Percentiles rank a stretch among this genome's conserved stretches.
Evolutionary conservation across 53 echinoderm and acorn worm genomes (phyloP).

Genomic region (Patiria pectinifera): DNA sequence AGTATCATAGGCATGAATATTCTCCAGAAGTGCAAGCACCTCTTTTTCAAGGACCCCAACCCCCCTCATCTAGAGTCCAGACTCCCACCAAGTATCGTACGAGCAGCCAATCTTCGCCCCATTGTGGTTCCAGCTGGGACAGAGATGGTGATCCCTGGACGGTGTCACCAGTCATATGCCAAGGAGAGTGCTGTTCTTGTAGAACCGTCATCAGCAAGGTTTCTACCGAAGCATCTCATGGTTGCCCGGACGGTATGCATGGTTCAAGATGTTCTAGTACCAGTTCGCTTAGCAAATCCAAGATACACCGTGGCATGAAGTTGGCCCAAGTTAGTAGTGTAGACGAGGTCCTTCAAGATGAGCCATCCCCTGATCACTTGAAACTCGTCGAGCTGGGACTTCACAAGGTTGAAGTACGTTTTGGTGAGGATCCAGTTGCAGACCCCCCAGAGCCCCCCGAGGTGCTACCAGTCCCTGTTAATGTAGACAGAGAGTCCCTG

Average conservation of each 20-base stretch:
- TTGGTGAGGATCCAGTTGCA: background rate
- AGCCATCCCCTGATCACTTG: background rate
- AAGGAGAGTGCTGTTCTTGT: too few relatives aligned
- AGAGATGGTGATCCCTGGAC: conserved; percentile 36
- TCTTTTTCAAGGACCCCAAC: background rate
- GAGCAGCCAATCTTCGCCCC: conserved; percentile 16
- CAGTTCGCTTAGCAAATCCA: too few relatives aligned
- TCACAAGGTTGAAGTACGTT: conserved; percentile 10
- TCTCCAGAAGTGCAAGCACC: background rate
- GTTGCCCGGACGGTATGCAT: background rate
- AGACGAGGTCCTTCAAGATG: background rate
- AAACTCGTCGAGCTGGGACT: conserved; percentile 1
- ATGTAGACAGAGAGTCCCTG: background rate
- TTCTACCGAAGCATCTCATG: too few relatives aligned
- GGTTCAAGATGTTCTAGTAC: too few relatives aligned
- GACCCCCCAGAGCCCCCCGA: background rate
- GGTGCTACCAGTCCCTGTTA: conserved; percentile 7
- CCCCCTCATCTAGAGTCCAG: background rate
- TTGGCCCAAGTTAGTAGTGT: conserved; percentile 14
- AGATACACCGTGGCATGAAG: conserved; percentile 3
- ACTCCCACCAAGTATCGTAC: background rate
- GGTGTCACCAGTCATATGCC: too few relatives aligned
- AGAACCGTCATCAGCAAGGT: too few relatives aligned
- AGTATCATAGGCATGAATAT: conserved; percentile 49
- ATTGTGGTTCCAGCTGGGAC: conserved; percentile 28